These are phyloP conservation scores for Lipophrys pholis DNA, from an alignment of 2,113 vertebrate genomes.

Conservation along the genomic window DNA sequence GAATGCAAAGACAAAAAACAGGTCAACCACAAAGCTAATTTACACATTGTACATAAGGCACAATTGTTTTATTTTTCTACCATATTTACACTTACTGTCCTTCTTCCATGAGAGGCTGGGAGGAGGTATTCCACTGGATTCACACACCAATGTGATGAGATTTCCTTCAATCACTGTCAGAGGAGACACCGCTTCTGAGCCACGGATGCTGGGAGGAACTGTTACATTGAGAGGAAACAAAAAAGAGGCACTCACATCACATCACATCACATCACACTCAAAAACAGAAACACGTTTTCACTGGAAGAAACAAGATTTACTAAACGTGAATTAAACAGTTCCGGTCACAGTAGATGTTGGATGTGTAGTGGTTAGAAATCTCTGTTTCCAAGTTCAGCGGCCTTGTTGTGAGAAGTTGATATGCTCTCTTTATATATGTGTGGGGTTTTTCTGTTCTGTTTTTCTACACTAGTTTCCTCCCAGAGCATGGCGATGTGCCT, in stretches of 20 bases:
- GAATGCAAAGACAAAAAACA: not conserved
- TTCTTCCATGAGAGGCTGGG: conserved; percentile 93
- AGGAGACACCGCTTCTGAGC: conserved; percentile 84
- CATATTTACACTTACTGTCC: conserved; percentile 81
- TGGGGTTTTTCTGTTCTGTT: too few species aligned
- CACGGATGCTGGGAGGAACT: conserved; percentile 89
- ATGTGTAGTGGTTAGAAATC: too few species aligned
- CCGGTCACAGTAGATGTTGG: too few species aligned
- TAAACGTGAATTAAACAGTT: too few species aligned
- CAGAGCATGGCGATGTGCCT: too few species aligned
- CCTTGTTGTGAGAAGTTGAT: too few species aligned
- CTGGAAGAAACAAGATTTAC: not conserved
- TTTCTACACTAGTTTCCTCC: too few species aligned
- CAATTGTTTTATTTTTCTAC: not conserved
- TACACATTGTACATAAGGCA: not conserved
- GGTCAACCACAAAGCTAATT: not conserved
- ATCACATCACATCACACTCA: not conserved
- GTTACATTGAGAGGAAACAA: conserved; percentile 50
- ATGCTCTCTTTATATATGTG: too few species aligned
- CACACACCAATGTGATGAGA: conserved; percentile 90
- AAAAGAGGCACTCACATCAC: conserved; percentile 41
- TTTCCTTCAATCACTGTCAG: conserved; percentile 90
- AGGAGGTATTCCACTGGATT: conserved; percentile 95
- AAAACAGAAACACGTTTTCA: not conserved
- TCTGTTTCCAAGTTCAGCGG: too few species aligned